Evolutionary conservation across 2,113 vertebrate genomes (phyloP).

Genomic region (Natator depressus): DNA sequence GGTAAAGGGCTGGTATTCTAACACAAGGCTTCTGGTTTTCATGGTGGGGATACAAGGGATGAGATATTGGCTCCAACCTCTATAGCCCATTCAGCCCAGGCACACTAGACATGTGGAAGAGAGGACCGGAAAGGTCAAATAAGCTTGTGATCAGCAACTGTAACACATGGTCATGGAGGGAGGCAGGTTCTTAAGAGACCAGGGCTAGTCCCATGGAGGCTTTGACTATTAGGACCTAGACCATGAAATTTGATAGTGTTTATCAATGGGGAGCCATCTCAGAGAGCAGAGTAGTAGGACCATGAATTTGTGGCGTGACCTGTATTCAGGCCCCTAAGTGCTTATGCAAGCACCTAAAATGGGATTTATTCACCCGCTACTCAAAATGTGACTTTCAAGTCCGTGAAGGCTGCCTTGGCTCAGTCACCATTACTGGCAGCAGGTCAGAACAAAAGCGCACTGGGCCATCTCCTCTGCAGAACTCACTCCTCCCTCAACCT

Average conservation of each 20-base stretch:
- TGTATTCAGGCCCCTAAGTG: neutral
- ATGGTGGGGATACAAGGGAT: accelerated
- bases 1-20: neutral
- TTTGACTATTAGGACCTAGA: neutral
- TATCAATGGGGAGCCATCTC: neutral
- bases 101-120: conserved; percentile 6
- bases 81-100: neutral
- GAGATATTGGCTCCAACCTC: neutral
- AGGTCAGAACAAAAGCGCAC: neutral
- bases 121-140: neutral
- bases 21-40: neutral
- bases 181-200: neutral
- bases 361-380: neutral
- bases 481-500: neutral
- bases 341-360: neutral
- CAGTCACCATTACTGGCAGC: neutral
- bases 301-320: neutral
- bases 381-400: neutral
- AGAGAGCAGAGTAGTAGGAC: neutral
- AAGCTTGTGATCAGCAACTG: neutral
- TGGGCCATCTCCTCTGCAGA: too few species aligned
- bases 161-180: neutral
- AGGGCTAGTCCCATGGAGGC: neutral
- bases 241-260: neutral
- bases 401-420: neutral